Evolutionary conservation across 2,113 vertebrate species (phyloP).

Genomic region (Emydura subglobosa): DNA sequence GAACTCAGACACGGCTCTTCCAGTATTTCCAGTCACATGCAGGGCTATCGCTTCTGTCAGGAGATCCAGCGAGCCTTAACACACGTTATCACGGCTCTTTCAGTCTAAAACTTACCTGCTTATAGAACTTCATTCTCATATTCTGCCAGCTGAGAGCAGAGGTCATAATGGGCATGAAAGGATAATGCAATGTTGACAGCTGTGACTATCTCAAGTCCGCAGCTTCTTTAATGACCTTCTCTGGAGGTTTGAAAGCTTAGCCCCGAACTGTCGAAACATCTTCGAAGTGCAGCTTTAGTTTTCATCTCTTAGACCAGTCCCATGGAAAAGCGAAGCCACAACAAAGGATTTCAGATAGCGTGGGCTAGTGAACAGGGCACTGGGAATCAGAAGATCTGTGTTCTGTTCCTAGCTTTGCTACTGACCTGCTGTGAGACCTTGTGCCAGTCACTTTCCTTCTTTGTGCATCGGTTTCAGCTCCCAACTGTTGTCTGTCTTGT

Average conservation of each 20-base stretch:
- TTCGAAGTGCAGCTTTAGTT: not conserved
- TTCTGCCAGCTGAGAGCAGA: not conserved
- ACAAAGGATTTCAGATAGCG: not conserved
- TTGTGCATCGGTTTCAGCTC: not conserved
- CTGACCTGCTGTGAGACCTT: not conserved
- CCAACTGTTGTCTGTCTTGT: not conserved
- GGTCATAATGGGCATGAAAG: not conserved
- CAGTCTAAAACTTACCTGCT: not conserved
- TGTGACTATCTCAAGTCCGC: not conserved
- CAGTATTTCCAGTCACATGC: not conserved
- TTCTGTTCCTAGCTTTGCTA: not conserved
- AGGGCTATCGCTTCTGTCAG: not conserved
- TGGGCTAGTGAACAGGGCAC: not conserved
- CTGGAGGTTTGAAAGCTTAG: not conserved
- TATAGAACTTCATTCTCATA: not conserved
- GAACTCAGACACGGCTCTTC: not conserved
- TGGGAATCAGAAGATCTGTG: not conserved
- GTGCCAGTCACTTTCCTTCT: not conserved
- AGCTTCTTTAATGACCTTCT: not conserved
- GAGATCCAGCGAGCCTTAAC: not conserved
- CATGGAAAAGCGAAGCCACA: not conserved
- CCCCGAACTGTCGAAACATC: not conserved
- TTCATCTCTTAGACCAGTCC: not conserved
- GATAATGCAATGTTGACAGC: not conserved
- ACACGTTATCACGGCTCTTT: not conserved